Evolutionary conservation across 2,797 vertebrate species (phyloP).

Genomic region (Sarcoramphus papa): DNA sequence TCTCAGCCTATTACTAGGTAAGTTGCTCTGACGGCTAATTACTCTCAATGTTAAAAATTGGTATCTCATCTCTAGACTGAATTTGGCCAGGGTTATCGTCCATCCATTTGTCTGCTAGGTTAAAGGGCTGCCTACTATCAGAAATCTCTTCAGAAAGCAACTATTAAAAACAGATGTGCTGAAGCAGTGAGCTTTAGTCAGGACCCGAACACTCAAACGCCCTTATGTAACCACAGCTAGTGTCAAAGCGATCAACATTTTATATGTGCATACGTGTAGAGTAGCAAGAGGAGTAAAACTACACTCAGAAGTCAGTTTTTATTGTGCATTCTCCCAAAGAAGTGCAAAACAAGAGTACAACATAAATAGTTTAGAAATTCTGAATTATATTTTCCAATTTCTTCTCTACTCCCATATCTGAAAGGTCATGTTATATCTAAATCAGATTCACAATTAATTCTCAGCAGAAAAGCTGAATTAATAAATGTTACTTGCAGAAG

Average conservation of each 20-base stretch:
- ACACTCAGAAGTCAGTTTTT: neutral
- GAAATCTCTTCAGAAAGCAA: neutral
- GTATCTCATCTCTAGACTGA: neutral
- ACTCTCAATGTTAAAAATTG: neutral
- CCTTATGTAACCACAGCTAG: neutral
- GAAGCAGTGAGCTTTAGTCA: neutral
- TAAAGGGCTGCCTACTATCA: neutral
- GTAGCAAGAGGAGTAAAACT: neutral
- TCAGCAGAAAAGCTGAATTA: neutral
- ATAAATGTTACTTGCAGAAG: neutral
- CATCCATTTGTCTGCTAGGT: neutral
- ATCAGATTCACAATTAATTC: neutral
- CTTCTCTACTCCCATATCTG: neutral
- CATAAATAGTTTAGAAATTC: neutral
- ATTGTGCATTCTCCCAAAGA: neutral
- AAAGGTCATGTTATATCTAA: neutral
- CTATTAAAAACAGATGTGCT: neutral
- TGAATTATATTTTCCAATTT: neutral
- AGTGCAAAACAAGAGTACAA: neutral
- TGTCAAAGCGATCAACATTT: neutral
- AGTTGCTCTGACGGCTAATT: neutral
- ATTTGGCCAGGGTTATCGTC: neutral
- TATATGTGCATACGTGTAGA: accelerated
- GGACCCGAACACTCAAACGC: neutral
- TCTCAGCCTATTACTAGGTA: neutral